Conservation (phyloP, 2,113 vertebrate species). For the Isurus oxyrinchus region DNA sequence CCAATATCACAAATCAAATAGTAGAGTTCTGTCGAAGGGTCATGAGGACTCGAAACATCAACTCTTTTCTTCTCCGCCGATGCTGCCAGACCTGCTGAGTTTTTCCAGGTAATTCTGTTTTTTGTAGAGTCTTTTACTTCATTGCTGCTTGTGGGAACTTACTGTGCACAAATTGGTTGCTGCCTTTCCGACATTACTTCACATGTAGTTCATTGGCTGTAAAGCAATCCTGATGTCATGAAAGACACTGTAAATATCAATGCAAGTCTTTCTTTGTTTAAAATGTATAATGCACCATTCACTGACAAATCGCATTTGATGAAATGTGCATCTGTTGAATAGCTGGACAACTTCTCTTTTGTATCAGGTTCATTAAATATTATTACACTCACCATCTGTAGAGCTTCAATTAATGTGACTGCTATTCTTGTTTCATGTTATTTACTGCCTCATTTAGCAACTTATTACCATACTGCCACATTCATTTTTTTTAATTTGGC, state of each 20-base stretch:
- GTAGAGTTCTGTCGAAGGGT: too few species aligned
- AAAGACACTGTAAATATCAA: neutral
- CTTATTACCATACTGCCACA: slow-evolving; percentile 31
- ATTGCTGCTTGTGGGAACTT: neutral
- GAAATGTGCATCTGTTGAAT: neutral
- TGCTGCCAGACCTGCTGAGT: too few species aligned
- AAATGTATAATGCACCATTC: neutral
- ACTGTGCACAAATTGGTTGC: neutral
- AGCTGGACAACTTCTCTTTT: neutral
- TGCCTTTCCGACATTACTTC: neutral
- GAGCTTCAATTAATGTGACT: slow-evolving; percentile 33
- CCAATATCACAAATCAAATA: too few species aligned
- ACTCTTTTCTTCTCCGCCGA: too few species aligned
- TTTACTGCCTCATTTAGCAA: slow-evolving; percentile 36
- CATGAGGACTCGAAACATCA: too few species aligned
- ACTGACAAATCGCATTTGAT: neutral
- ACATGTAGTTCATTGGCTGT: neutral
- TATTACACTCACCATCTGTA: slow-evolving; percentile 17
- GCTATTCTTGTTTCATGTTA: slow-evolving; percentile 33
- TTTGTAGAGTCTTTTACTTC: neutral
- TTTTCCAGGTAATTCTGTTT: too few species aligned
- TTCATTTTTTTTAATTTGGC: slow-evolving; percentile 34
- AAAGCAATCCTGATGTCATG: neutral
- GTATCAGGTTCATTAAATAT: slow-evolving; percentile 15
- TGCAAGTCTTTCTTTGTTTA: neutral